These are phyloP conservation scores for Poeciliopsis prolifica DNA, from an alignment of 2,113 vertebrate genomes.

Conservation along the genomic window DNA sequence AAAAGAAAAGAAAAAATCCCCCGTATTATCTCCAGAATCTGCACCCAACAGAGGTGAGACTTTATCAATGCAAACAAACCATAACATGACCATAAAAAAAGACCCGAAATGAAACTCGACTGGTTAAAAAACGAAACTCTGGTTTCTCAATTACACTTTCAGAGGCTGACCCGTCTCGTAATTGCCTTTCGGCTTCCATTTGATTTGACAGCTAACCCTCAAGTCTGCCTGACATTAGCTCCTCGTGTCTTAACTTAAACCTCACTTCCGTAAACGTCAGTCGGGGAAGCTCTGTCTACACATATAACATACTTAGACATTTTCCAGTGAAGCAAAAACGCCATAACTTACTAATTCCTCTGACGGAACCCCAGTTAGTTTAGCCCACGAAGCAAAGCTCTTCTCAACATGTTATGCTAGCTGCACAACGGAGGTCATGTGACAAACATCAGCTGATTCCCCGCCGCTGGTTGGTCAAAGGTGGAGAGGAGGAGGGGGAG, in stretches of 20 bases:
- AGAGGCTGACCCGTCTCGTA: neutral
- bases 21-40: neutral
- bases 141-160: neutral
- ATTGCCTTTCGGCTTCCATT: neutral
- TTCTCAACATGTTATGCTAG: slow-evolving; percentile 45
- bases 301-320: neutral
- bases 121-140: neutral
- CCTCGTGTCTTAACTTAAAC: slow-evolving; percentile 17
- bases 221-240: slow-evolving; percentile 18
- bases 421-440: slow-evolving; percentile 68
- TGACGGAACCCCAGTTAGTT: neutral
- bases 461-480: slow-evolving; percentile 51
- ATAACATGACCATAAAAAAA: neutral
- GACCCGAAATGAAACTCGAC: neutral
- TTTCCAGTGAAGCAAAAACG: accelerated
- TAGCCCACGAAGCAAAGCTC: neutral
- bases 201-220: slow-evolving; percentile 13
- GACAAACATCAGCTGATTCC: slow-evolving; percentile 75
- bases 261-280: neutral
- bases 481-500: slow-evolving; percentile 35
- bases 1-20: neutral
- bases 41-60: neutral
- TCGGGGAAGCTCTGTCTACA: too few species aligned
- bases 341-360: slow-evolving; percentile 58
- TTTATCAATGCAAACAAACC: neutral